Conservation (phyloP, 2,113 vertebrate species). For the Phycodurus eques region DNA sequence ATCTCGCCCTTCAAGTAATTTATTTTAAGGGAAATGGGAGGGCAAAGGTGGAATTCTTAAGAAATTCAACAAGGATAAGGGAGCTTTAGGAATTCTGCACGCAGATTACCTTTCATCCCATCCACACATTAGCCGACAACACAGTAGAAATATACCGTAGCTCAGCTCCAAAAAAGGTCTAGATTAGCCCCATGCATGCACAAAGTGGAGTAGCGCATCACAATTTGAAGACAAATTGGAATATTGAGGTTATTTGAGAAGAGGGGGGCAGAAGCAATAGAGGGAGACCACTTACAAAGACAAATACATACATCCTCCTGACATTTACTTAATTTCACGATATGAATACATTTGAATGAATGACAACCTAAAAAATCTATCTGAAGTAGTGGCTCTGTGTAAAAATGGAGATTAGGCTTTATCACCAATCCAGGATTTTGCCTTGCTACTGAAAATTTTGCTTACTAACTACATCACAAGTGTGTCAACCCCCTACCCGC, state of each 20-base stretch:
- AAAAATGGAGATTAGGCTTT: background rate
- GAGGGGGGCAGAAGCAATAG: conserved; percentile 1
- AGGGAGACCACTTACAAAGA: background rate
- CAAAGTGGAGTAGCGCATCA: conserved; percentile 39
- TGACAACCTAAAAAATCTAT: background rate
- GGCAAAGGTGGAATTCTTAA: conserved; percentile 72
- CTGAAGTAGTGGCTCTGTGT: background rate
- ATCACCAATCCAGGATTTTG: background rate
- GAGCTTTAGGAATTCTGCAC: conserved; percentile 70
- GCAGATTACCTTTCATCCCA: conserved; percentile 72
- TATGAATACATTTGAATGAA: background rate
- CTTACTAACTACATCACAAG: conserved; percentile 39
- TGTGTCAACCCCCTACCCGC: conserved; percentile 17
- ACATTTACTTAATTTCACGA: background rate
- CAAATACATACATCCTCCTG: background rate
- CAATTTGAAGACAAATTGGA: conserved; percentile 42
- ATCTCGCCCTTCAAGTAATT: conserved; percentile 64
- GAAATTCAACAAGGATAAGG: conserved; percentile 70
- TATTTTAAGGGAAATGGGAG: conserved; percentile 69
- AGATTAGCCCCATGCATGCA: conserved; percentile 51
- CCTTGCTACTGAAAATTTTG: conserved; percentile 29
- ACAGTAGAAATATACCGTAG: conserved; percentile 61
- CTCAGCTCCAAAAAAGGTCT: conserved; percentile 27
- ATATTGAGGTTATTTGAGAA: conserved; percentile 38
- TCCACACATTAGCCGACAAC: conserved; percentile 69